phyloP scores from a whole-genome alignment of 2,113 vertebrate genomes.

The Aix galericulata region DNA sequence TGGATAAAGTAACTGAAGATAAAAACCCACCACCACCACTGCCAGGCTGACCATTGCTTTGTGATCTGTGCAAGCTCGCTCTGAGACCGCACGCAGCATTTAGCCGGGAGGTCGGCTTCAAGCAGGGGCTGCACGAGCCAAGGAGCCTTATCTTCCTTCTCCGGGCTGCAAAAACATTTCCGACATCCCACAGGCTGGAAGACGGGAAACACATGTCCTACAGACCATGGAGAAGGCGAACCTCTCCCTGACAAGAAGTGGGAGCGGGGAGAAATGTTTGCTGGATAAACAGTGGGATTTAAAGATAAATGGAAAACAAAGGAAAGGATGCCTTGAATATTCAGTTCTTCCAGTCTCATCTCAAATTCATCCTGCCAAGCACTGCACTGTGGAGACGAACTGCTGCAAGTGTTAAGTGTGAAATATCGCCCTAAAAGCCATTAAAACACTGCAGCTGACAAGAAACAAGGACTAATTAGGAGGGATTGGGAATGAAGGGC shows the following conservation, averaged over 20 bases:
- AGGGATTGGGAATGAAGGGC: not conserved
- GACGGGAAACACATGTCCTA: not conserved
- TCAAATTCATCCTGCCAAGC: not conserved
- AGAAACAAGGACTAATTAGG: not conserved
- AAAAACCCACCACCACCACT: not conserved
- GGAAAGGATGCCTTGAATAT: not conserved
- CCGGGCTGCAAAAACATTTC: slow-evolving; percentile 34
- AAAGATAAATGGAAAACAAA: not conserved
- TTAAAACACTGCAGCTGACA: not conserved
- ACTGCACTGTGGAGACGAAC: not conserved
- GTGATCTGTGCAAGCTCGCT: not conserved
- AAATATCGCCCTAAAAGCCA: not conserved
- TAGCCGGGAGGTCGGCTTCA: not conserved
- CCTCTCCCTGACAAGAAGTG: not conserved
- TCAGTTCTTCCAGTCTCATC: not conserved
- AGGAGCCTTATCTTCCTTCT: not conserved
- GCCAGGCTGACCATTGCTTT: not conserved
- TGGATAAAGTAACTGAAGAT: not conserved
- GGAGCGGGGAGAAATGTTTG: not conserved
- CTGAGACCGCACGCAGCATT: not conserved
- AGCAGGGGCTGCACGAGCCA: fast-evolving
- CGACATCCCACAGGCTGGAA: not conserved
- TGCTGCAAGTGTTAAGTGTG: not conserved
- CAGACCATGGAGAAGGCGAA: not conserved
- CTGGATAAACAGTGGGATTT: fast-evolving